phyloP scores from a whole-genome alignment of 2,888 invertebrate species.

The Erebia ligea region DNA sequence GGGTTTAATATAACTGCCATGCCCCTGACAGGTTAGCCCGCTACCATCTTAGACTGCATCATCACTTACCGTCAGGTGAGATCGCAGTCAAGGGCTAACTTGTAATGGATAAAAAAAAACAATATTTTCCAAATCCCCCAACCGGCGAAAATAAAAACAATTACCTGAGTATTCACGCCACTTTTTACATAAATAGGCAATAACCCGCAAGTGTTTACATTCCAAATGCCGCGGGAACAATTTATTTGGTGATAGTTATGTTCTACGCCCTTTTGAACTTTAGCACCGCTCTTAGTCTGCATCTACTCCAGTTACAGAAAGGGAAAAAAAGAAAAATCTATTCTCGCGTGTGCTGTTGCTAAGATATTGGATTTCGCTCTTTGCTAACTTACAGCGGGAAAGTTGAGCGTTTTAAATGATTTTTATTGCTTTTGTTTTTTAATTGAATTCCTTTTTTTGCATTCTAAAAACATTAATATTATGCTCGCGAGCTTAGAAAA shows the following conservation, averaged over 20 bases:
- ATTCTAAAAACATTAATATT: too few relatives aligned
- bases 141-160: conserved; percentile 25
- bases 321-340: not conserved
- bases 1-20: too few relatives aligned
- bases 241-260: conserved; percentile 28
- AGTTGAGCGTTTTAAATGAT: not conserved
- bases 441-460: too few relatives aligned
- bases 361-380: conserved; percentile 12
- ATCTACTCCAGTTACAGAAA: conserved; percentile 11
- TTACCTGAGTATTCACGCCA: conserved; percentile 21
- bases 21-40: too few relatives aligned
- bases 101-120: too few relatives aligned
- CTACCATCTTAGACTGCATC: too few relatives aligned
- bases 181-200: conserved; percentile 26
- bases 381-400: not conserved
- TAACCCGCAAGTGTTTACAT: conserved; percentile 24
- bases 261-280: conserved; percentile 25
- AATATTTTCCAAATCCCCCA: conserved; percentile 5
- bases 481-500: too few relatives aligned
- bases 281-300: not conserved
- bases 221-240: conserved; percentile 12
- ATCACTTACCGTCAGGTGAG: too few relatives aligned
- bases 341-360: conserved; percentile 1
- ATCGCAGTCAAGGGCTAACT: too few relatives aligned
- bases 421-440: not conserved